Conservation (phyloP, 37 sponge, comb jelly and placozoan genomes). For the Cladorhizidae sp. region DNA sequence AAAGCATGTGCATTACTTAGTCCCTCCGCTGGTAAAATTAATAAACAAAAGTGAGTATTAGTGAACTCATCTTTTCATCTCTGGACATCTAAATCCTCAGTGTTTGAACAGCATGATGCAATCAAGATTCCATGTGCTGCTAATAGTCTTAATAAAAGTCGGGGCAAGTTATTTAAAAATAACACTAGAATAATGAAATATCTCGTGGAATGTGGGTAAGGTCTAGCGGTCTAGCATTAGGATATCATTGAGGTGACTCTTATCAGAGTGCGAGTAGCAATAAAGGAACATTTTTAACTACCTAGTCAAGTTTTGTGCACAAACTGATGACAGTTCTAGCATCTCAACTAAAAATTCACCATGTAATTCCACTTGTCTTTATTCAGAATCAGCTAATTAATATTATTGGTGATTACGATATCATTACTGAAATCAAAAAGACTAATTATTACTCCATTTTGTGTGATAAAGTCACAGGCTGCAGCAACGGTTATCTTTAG, state of each 20-base stretch:
- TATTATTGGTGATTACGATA: neutral
- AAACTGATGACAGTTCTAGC: too few species aligned
- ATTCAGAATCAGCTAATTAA: constrained; percentile 4
- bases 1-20: too few species aligned
- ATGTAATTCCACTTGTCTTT: neutral
- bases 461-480: neutral
- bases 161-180: too few species aligned
- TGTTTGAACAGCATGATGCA: neutral
- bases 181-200: too few species aligned
- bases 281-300: too few species aligned
- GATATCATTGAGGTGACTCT: neutral
- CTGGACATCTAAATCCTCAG: neutral
- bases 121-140: neutral
- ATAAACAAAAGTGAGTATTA: too few species aligned
- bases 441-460: neutral
- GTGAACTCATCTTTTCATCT: neutral
- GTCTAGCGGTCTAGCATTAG: neutral
- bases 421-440: neutral
- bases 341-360: neutral
- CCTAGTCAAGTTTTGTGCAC: too few species aligned
- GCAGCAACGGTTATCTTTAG: neutral
- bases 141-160: neutral
- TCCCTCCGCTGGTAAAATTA: too few species aligned
- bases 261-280: neutral
- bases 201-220: too few species aligned